These are phyloP conservation scores for Brachionus paranguensis DNA, from an alignment of 1,140 invertebrate species.

Conservation along the genomic window DNA sequence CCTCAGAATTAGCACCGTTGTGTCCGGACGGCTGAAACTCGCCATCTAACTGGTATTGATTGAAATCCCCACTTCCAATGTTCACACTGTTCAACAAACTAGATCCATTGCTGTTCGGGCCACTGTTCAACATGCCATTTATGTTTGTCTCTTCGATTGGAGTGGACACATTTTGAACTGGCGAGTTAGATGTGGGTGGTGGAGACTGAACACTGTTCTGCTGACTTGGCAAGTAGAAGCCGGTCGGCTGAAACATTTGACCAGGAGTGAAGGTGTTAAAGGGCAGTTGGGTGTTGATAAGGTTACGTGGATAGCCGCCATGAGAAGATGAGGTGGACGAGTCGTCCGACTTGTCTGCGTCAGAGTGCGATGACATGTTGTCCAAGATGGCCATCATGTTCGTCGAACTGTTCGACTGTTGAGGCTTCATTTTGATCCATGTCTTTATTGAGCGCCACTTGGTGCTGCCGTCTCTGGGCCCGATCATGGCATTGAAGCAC, in stretches of 20 bases:
- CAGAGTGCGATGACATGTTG: conserved; percentile 12
- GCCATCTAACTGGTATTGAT: conserved; percentile 37
- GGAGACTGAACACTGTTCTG: neutral
- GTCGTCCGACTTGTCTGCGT: conserved; percentile 33
- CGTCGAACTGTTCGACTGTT: conserved; percentile 14
- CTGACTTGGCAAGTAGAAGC: neutral
- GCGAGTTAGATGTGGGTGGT: neutral
- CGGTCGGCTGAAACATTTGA: conserved; percentile 12
- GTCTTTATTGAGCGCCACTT: conserved; percentile 41
- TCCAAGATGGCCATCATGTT: conserved; percentile 16
- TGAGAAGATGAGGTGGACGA: conserved; percentile 20
- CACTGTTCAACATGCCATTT: neutral
- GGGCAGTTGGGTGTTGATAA: neutral
- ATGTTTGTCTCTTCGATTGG: conserved; percentile 17
- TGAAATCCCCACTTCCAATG: conserved; percentile 32
- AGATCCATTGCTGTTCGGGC: neutral
- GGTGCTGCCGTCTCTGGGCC: conserved; percentile 48
- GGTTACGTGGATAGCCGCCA: neutral
- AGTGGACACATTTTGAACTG: conserved; percentile 26
- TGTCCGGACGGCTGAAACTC: neutral
- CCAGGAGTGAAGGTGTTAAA: neutral
- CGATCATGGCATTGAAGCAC: conserved; percentile 55
- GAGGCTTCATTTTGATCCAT: conserved; percentile 40
- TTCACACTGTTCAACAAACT: neutral
- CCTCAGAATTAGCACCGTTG: conserved; percentile 29